These are phyloP conservation scores for Petrolisthes manimaculis DNA, from an alignment of 2,888 invertebrate species.

Conservation along the genomic window DNA sequence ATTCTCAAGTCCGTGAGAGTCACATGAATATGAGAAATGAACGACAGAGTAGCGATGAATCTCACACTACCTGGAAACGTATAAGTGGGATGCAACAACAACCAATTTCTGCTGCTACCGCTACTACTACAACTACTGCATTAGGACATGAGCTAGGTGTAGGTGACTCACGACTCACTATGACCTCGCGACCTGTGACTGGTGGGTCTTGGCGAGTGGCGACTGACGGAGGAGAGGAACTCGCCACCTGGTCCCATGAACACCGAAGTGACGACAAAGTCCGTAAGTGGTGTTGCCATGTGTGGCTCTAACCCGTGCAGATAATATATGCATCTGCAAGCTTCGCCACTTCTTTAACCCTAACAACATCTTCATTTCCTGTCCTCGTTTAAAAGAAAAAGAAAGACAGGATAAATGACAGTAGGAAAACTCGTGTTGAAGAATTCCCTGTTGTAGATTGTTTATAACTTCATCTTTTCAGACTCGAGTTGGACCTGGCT, in stretches of 20 bases:
- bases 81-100: background rate
- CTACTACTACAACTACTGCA: background rate
- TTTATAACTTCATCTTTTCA: too few relatives aligned
- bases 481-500: too few relatives aligned
- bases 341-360: conserved; percentile 7
- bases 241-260: background rate
- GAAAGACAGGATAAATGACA: background rate
- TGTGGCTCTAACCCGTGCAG: background rate
- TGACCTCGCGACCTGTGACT: background rate
- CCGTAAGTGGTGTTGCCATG: background rate
- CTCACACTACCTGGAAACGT: background rate
- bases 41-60: background rate
- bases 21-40: background rate
- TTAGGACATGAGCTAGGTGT: background rate
- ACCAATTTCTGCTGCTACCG: background rate
- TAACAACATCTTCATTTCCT: conserved; percentile 6
- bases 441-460: too few relatives aligned
- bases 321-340: background rate
- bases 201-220: background rate
- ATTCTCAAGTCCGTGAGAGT: background rate
- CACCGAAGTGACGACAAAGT: background rate
- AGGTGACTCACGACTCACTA: background rate
- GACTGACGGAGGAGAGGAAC: background rate
- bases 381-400: background rate
- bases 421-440: too few relatives aligned